Conservation (phyloP, 2,888 invertebrate species). For the Leptopilina syphax region DNA sequence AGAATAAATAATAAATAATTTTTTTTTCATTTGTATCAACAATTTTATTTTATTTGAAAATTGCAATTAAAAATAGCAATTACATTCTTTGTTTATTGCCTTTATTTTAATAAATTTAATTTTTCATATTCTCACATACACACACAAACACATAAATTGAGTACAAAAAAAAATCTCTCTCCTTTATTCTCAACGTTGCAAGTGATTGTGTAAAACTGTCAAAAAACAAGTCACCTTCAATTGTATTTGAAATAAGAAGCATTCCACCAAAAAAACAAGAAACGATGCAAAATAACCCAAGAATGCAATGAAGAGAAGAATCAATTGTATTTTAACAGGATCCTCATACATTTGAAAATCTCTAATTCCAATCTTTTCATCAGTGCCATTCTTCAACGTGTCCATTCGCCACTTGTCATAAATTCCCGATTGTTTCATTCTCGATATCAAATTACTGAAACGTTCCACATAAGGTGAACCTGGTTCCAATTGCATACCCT, state of each 20-base stretch:
- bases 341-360: background rate
- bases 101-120: no score
- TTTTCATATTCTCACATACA: no score
- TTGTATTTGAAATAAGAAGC: background rate
- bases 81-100: no score
- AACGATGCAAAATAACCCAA: background rate
- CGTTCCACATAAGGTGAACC: background rate
- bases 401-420: background rate
- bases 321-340: background rate
- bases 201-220: no score
- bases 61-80: no score
- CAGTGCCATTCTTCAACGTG: background rate
- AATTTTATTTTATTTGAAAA: no score
- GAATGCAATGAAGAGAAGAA: background rate
- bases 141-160: no score
- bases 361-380: background rate
- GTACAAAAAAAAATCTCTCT: no score
- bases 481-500: background rate
- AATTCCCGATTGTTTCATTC: slow-evolving; percentile 9
- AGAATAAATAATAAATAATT: no score
- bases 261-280: background rate
- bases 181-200: no score
- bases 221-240: no score
- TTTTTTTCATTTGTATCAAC: no score
- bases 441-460: background rate